These are phyloP conservation scores for Villa cingulata DNA, from an alignment of 2,888 invertebrate genomes.

Conservation along the genomic window DNA sequence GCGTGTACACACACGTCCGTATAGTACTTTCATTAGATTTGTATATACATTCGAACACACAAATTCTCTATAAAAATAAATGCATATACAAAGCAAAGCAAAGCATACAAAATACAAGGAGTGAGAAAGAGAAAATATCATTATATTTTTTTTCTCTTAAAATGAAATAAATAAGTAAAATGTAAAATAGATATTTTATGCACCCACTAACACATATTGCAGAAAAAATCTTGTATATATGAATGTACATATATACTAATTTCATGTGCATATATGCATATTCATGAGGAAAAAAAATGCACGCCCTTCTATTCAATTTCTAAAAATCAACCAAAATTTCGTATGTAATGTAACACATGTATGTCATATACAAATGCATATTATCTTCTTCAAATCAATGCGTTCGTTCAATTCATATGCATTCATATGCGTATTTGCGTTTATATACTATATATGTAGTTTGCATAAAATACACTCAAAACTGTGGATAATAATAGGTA, in stretches of 20 bases:
- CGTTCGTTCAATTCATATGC: too few relatives aligned
- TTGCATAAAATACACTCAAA: not conserved
- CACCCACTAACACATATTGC: constrained; percentile 1
- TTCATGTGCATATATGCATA: constrained; percentile 4
- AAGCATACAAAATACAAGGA: too few relatives aligned
- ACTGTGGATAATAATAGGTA: not conserved
- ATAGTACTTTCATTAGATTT: too few relatives aligned
- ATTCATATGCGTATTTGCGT: not conserved
- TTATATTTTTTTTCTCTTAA: not conserved
- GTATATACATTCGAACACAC: too few relatives aligned
- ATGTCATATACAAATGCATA: too few relatives aligned
- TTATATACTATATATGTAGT: not conserved
- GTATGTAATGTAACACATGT: too few relatives aligned
- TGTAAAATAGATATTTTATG: too few relatives aligned
- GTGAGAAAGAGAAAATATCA: not conserved
- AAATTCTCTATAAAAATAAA: too few relatives aligned
- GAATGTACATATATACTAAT: not conserved
- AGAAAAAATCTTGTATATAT: not conserved
- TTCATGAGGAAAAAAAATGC: not conserved
- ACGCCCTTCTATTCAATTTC: too few relatives aligned
- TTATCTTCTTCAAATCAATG: not conserved
- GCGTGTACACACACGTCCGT: too few relatives aligned
- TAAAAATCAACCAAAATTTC: too few relatives aligned
- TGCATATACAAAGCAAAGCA: too few relatives aligned
- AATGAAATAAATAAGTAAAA: not conserved